phyloP scores from a whole-genome alignment of 2,113 vertebrate genomes.

The Odocoileus virginianus region DNA sequence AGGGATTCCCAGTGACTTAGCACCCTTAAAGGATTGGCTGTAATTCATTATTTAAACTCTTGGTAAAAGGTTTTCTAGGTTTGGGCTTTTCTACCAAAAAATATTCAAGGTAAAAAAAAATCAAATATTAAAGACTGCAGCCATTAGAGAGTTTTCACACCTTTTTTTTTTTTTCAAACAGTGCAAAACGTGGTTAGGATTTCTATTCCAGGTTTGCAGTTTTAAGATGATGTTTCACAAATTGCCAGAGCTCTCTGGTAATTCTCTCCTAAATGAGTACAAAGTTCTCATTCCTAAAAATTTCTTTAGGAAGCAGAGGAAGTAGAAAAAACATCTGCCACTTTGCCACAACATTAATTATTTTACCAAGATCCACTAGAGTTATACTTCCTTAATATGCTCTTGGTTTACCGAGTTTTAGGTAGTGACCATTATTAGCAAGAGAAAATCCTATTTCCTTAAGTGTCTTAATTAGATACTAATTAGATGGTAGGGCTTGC shows the following conservation, averaged over 20 bases:
- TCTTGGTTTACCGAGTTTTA: not conserved
- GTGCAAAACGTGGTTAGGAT: fast-evolving
- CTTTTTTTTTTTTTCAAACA: not conserved
- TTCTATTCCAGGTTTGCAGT: not conserved
- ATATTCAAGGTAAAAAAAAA: not conserved
- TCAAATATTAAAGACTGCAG: not conserved
- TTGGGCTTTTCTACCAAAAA: not conserved
- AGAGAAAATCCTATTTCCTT: not conserved
- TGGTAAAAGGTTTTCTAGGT: not conserved
- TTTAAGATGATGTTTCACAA: not conserved
- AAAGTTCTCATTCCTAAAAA: not conserved
- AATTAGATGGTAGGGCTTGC: not conserved
- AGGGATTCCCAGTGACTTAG: not conserved
- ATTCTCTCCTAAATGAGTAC: not conserved
- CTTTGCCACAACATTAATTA: not conserved
- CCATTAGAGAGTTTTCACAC: not conserved
- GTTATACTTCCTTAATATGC: not conserved
- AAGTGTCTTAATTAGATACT: not conserved
- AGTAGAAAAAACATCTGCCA: not conserved
- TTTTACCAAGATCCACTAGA: not conserved
- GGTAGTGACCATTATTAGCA: not conserved
- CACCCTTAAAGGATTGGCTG: fast-evolving
- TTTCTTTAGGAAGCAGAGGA: not conserved
- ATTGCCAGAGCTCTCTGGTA: not conserved
- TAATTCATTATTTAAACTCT: not conserved